phyloP scores from a whole-genome alignment of 2,113 vertebrate species.

The Prolemur simus region DNA sequence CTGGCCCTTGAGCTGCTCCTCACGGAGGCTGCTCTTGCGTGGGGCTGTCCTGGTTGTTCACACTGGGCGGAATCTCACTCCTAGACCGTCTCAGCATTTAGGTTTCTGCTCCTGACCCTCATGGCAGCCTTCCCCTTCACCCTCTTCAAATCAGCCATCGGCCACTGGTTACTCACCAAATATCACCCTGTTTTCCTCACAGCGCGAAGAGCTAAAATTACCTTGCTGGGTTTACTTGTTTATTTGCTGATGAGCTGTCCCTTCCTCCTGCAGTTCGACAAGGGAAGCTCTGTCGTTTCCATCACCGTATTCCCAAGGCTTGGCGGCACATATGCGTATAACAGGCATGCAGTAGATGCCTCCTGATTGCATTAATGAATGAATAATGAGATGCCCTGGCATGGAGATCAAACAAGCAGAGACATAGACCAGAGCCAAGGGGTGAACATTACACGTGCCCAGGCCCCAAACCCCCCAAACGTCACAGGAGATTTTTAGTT shows the following conservation, averaged over 20 bases:
- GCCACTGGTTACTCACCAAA: neutral
- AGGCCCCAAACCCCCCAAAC: neutral
- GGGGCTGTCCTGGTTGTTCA: neutral
- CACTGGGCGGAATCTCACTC: neutral
- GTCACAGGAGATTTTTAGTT: neutral
- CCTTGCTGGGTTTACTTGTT: neutral
- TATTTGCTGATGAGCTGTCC: neutral
- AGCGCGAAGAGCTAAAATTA: neutral
- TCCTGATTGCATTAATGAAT: neutral
- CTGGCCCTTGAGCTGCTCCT: neutral
- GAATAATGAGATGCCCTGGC: neutral
- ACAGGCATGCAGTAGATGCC: neutral
- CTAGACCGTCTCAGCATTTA: neutral
- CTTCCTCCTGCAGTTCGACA: neutral
- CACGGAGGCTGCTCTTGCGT: neutral
- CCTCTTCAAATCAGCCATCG: neutral
- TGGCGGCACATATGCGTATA: neutral
- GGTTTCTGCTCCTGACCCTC: neutral
- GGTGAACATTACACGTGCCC: neutral
- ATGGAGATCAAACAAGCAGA: neutral
- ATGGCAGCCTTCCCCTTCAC: accelerated
- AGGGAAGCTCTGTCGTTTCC: neutral
- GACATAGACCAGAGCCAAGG: neutral
- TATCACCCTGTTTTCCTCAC: neutral
- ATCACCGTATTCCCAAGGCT: neutral